Evolutionary conservation across 2,797 vertebrate genomes (phyloP), one percentile per base, ranked within the genome.

Genomic region (Gymnocypris eckloni): DNA sequence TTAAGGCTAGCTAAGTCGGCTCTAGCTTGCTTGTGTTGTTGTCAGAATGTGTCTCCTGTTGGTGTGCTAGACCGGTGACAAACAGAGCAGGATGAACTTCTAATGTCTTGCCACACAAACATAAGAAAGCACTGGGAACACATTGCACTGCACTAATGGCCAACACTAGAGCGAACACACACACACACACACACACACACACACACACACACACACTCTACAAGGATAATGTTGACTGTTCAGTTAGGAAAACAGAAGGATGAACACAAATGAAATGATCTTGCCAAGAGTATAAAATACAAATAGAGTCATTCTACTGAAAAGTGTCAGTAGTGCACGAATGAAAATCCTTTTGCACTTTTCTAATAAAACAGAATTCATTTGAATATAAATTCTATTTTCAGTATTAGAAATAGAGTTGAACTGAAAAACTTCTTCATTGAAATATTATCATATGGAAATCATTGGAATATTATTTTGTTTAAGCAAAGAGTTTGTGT

Each of bases 81-180:
- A 89, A 89, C 45, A 89, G 82, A 90, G 75, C 84, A 88, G 86
- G 81, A 88, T 87, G n/a, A 52, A 84, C 66, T 54, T 81, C 48
- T 86, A 79, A 90, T 81, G 79, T 72, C 41, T 79, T 45, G 48
- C 54, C 52, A 69, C 66, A 86, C n/a, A 86, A 83, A 82, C 77
- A 85, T 54, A 48, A 75, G 61, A 39, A 4, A 4, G 56, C 81
- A 56, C 50, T 41, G 56, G n/a, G 85, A 83, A 87, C 79, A 52
- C 83, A 83, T 67, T 64, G 66, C 59, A 73, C 10, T 73, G 81
- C 11, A 28, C 64, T 84, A 81, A 86, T 54, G 39, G 33, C 20
- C 73, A 64, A 76, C 37, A 48, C 45, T 33, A 41, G 41, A 80
- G 50, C 15, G 20, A 79, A 81, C 39, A 79, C 25, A 75, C 25